Base-by-base conservation (phyloP, 2,888 invertebrate genomes). In the Cosmorhoe ocellata region DNA sequence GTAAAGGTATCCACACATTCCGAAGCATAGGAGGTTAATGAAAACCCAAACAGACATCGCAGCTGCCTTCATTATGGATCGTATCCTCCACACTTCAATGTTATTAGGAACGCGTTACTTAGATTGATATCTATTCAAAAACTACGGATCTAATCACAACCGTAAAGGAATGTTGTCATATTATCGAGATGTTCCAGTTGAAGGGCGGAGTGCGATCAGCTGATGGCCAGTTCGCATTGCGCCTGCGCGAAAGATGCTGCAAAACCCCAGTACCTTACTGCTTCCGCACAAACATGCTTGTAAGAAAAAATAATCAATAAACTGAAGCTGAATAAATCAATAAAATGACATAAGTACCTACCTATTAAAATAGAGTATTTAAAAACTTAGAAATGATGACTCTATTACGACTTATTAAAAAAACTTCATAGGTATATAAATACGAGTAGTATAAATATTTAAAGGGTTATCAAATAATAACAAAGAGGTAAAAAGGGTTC, bases 1-100 rank as follows among this genome's bases (percentile, higher is more conserved):
- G 73, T 94, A 94, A 61, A 94, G 91, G 69, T 94, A 95, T 31
- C 93, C 93, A 62, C 93, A 93, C 92, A 94, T 94, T 8, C 94
- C 94, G 66, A 94, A 92, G 66, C 94, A 92, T 18, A 94, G 86
- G 37, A 94, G 86, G 75, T 94, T 94, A 58, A 94, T 92, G 71
- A 94, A 94, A 63, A 94, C 91, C 93, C 94, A 94, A 65, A 94
- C 93, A 28, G 93, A 92, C 67, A 94, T 91, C 2, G 93, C 93
- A 9, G 93, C 89, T 11, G 93, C 92, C 76, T 91, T 91, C 93
- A 93, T 93, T 63, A 71, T 84, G 13, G n/a, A n/a, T 22, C 12
- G n/a, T 48, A 46, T 50, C 13, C 36, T n/a, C n/a, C n/a, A 18
- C 39, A 18, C 24, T 32, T 27, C 31, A 34, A 18, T 4, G 4